These are phyloP conservation scores for Papilio gigon DNA, from an alignment of 2,888 invertebrate genomes.

Conservation along the genomic window DNA sequence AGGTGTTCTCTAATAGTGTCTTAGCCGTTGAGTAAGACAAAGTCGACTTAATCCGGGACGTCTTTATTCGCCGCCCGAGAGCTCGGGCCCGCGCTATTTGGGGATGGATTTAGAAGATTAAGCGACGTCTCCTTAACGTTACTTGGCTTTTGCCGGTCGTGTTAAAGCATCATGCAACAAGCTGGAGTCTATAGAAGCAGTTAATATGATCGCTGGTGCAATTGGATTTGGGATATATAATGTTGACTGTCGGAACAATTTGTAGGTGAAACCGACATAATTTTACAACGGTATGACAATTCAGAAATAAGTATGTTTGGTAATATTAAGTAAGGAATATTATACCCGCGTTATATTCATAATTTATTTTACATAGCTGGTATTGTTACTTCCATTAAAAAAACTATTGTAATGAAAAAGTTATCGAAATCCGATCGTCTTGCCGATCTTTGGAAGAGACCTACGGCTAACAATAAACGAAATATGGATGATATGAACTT, in stretches of 20 bases:
- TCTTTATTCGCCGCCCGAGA: constrained; percentile 58
- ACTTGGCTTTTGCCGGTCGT: constrained; percentile 49
- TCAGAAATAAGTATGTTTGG: no score
- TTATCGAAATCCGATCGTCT: no score
- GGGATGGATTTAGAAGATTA: constrained; percentile 65
- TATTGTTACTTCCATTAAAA: no score
- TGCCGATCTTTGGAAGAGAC: no score
- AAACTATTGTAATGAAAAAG: no score
- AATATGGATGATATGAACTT: no score
- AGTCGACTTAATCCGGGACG: constrained; percentile 63
- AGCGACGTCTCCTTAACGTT: constrained; percentile 54
- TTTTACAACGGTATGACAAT: no score
- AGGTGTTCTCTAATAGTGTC: constrained; percentile 57
- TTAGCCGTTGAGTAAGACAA: constrained; percentile 66
- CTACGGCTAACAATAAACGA: no score
- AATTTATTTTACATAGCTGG: no score
- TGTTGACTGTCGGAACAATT: background rate
- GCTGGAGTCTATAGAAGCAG: constrained; percentile 29
- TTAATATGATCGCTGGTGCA: constrained; percentile 24
- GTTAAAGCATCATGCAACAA: constrained; percentile 36
- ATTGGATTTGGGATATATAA: background rate
- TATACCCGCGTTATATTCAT: no score
- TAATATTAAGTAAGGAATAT: no score
- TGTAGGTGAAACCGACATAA: no score
- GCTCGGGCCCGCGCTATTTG: constrained; percentile 60